Conservation (phyloP, 2,113 vertebrate genomes). For the Lipotes vexillifer region DNA sequence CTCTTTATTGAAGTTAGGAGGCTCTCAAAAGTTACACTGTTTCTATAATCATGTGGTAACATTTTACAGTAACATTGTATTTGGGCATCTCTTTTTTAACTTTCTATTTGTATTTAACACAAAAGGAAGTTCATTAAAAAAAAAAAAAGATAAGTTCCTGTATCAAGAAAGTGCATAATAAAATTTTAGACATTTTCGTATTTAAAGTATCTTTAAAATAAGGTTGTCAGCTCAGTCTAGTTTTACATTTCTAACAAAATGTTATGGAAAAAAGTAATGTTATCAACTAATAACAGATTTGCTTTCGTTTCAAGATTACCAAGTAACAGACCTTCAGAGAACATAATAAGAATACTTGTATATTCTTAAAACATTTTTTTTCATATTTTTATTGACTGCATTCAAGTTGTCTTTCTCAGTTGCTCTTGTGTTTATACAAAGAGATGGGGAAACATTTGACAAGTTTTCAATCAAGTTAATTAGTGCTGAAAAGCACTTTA, state of each 20-base stretch:
- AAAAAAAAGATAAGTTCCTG: conserved; percentile 2
- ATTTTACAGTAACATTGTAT: conserved; percentile 63
- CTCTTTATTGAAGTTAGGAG: conserved; percentile 54
- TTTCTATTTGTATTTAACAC: conserved; percentile 71
- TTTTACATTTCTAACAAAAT: conserved; percentile 56
- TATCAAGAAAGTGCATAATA: conserved; percentile 52
- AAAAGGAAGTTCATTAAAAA: conserved; percentile 62
- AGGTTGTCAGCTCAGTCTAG: conserved; percentile 57
- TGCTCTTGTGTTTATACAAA: background rate
- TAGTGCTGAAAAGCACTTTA: background rate
- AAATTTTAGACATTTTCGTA: conserved; percentile 57
- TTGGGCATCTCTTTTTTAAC: conserved; percentile 62
- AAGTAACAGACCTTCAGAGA: background rate
- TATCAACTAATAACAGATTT: background rate
- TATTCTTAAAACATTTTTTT: background rate
- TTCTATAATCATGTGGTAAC: conserved; percentile 37
- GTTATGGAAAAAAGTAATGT: conserved; percentile 36
- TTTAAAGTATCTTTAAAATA: conserved; percentile 59
- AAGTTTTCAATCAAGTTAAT: background rate
- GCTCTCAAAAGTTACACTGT: conserved; percentile 63
- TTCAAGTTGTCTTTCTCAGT: conserved; percentile 1
- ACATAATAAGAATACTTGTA: background rate
- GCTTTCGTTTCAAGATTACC: conserved; percentile 40
- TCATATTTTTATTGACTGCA: background rate
- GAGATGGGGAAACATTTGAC: background rate